A percentile compares a stretch with the other conserved stretches of the same genome.
Evolutionary conservation across 2,888 invertebrate genomes (phyloP).

Genomic region (Steinernema carpocapsae): DNA sequence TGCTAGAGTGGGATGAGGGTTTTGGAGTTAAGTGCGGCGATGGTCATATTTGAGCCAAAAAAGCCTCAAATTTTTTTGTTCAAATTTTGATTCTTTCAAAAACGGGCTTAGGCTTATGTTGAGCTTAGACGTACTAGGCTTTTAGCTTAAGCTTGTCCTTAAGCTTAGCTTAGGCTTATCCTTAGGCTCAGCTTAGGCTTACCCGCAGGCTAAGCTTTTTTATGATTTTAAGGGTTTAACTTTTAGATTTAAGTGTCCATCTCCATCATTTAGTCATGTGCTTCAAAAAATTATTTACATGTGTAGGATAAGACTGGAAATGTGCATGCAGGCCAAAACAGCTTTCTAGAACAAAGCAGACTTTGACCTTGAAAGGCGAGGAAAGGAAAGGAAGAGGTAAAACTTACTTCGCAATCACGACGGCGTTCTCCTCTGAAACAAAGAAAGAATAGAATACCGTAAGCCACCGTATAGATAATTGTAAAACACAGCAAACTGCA

Average conservation of each 20-base stretch:
- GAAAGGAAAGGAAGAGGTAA: constrained; percentile 19
- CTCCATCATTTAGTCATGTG: too few species aligned
- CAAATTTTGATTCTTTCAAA: too few species aligned
- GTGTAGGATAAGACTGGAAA: background rate
- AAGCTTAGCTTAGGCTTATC: too few species aligned
- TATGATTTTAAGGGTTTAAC: too few species aligned
- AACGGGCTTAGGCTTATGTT: too few species aligned
- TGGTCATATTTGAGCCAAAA: too few species aligned
- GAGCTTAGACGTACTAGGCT: too few species aligned
- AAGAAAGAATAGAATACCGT: constrained; percentile 32
- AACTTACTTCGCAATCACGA: constrained; percentile 32
- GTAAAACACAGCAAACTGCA: background rate
- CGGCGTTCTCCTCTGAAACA: constrained; percentile 32
- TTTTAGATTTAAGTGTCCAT: too few species aligned
- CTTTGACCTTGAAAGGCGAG: background rate
- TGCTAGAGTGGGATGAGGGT: background rate
- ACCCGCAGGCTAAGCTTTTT: background rate
- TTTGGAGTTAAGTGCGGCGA: background rate
- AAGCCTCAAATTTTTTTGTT: too few species aligned
- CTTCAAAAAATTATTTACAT: background rate
- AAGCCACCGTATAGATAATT: constrained; percentile 10
- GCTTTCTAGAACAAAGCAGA: constrained; percentile 20
- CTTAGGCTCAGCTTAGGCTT: background rate
- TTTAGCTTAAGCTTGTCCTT: too few species aligned
- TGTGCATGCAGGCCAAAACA: background rate